A percentile compares a stretch with the other conserved stretches of the same genome.
Conservation (phyloP, 2,888 invertebrate species). For the Kryphioiulus occultus region DNA sequence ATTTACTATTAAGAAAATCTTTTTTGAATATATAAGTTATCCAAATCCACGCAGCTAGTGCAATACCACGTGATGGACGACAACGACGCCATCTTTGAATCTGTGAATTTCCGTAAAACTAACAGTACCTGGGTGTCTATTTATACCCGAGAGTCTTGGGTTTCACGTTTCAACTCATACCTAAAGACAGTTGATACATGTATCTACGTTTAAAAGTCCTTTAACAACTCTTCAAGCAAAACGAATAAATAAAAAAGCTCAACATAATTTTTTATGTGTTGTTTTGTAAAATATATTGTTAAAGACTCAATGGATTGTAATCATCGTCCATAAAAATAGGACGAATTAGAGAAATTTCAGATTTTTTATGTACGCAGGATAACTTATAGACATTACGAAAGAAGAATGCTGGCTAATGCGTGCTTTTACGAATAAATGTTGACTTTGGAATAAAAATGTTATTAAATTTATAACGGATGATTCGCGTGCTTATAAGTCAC, state of each 20-base stretch:
- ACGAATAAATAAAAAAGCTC: constrained; percentile 16
- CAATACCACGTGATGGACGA: constrained; percentile 7
- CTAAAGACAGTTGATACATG: background rate
- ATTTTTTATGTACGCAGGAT: background rate
- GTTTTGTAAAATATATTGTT: too few species aligned
- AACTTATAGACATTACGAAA: background rate
- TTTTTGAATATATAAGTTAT: background rate
- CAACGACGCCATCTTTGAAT: background rate
- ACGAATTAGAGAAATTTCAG: background rate
- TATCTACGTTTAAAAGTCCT: constrained; percentile 1
- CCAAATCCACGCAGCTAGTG: background rate
- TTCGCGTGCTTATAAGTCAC: background rate
- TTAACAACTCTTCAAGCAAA: background rate
- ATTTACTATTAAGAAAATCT: background rate
- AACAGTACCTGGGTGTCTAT: background rate
- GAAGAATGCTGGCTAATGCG: background rate
- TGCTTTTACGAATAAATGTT: background rate
- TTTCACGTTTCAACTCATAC: background rate
- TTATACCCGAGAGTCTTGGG: background rate
- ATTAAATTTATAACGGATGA: background rate
- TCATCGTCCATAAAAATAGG: constrained; percentile 1
- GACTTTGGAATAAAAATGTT: background rate
- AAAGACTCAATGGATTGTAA: constrained; percentile 5
- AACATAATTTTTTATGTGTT: background rate
- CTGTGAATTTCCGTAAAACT: background rate